These are phyloP conservation scores for Drosophila miranda DNA, from an alignment of 1,140 invertebrate genomes.

Conservation along the genomic window DNA sequence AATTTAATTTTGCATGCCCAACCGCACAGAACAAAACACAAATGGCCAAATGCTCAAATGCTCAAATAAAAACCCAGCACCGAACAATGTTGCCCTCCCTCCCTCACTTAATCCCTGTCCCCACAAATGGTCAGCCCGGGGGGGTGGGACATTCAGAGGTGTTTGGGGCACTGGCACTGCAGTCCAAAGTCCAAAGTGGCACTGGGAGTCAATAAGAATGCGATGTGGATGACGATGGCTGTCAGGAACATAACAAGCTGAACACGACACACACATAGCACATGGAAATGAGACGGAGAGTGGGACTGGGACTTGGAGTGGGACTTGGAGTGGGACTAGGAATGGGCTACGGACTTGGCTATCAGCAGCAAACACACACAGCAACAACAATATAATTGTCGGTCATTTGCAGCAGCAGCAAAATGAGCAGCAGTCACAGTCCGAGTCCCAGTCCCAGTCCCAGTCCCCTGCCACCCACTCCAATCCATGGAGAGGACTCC, in stretches of 20 bases:
- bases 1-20: slow-evolving; percentile 77
- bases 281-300: slow-evolving; percentile 27
- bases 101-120: neutral
- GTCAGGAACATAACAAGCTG: slow-evolving; percentile 72
- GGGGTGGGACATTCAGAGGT: slow-evolving; percentile 16
- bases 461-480: neutral
- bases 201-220: slow-evolving; percentile 78
- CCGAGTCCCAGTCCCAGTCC: neutral
- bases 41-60: slow-evolving; percentile 41
- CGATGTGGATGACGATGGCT: slow-evolving; percentile 64
- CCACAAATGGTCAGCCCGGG: neutral
- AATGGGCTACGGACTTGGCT: slow-evolving; percentile 28
- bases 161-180: slow-evolving; percentile 2
- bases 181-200: slow-evolving; percentile 63
- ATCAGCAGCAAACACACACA: slow-evolving; percentile 44
- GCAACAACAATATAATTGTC: slow-evolving; percentile 72
- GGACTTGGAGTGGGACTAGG: neutral
- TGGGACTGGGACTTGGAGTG: neutral
- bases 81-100: slow-evolving; percentile 58
- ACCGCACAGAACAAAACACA: slow-evolving; percentile 57
- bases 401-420: slow-evolving; percentile 79
- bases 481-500: too few relatives aligned
- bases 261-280: slow-evolving; percentile 41
- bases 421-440: slow-evolving; percentile 52
- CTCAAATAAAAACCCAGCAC: slow-evolving; percentile 61